Conservation (phyloP, 2,888 invertebrate genomes). For the Eugnorisma glareosa region DNA sequence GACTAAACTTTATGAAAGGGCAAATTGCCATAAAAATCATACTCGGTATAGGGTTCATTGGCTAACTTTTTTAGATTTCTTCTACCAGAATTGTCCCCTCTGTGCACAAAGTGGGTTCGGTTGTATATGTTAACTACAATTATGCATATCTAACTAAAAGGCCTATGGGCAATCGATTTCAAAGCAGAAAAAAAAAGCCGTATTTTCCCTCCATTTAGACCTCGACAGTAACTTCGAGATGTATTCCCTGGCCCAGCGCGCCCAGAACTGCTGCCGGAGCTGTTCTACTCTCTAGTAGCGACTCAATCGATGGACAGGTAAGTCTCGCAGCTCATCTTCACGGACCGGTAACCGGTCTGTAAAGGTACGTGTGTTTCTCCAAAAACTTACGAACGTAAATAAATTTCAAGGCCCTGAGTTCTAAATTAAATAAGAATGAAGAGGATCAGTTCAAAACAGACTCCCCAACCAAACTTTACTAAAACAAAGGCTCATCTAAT, state of each 20-base stretch:
- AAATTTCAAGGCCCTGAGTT: background rate
- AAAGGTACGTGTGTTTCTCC: background rate
- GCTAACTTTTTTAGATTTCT: background rate
- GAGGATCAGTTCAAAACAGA: background rate
- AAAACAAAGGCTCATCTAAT: constrained; percentile 45
- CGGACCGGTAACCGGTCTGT: background rate
- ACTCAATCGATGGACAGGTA: too few relatives aligned
- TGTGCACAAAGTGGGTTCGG: background rate
- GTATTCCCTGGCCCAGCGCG: background rate
- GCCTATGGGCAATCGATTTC: background rate
- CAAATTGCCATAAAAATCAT: background rate
- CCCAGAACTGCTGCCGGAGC: background rate
- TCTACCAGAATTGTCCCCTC: background rate
- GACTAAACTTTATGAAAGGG: background rate
- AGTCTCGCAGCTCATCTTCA: background rate
- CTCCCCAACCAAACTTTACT: constrained; percentile 29
- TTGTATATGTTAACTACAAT: background rate
- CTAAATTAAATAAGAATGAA: background rate
- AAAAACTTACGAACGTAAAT: background rate
- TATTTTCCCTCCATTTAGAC: background rate
- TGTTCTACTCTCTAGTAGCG: background rate
- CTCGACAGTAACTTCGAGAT: background rate
- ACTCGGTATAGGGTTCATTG: background rate
- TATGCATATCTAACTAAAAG: background rate
- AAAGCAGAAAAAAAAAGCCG: background rate